phyloP scores from a whole-genome alignment of 1,140 invertebrate species.

The Neodiprion lecontei region DNA sequence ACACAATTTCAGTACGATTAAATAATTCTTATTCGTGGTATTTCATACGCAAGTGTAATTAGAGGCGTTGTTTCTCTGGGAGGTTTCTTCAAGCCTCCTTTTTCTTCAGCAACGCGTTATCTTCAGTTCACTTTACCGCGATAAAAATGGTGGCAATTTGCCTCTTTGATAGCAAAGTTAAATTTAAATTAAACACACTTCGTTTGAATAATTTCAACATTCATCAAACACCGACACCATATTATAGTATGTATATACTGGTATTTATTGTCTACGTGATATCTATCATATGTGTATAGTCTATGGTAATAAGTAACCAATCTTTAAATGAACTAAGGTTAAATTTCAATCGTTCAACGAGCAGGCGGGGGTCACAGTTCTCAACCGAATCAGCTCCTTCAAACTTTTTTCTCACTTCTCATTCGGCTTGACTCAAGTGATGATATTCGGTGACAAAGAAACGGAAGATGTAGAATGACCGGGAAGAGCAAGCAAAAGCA shows the following conservation, averaged over 20 bases:
- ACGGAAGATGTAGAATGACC: too few relatives aligned
- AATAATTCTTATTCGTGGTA: too few relatives aligned
- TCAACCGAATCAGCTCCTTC: not conserved
- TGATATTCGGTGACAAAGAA: not conserved
- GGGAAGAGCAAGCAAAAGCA: too few relatives aligned
- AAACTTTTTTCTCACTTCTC: not conserved
- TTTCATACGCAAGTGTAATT: too few relatives aligned
- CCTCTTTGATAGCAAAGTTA: not conserved
- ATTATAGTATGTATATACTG: not conserved
- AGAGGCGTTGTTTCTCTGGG: too few relatives aligned
- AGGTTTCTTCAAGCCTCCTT: too few relatives aligned
- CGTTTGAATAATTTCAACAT: not conserved
- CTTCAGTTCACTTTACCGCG: too few relatives aligned
- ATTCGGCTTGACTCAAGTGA: not conserved
- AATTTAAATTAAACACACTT: not conserved
- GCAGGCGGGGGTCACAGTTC: not conserved
- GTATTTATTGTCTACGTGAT: not conserved
- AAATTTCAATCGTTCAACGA: not conserved
- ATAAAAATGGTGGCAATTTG: too few relatives aligned
- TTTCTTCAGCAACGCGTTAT: too few relatives aligned
- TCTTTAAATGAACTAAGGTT: not conserved
- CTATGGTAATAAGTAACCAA: not conserved
- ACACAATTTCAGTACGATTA: too few relatives aligned
- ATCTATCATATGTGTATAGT: not conserved
- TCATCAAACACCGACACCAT: not conserved